These are phyloP conservation scores for Coregonus clupeaformis DNA, from an alignment of 2,113 vertebrate genomes.

Conservation along the genomic window DNA sequence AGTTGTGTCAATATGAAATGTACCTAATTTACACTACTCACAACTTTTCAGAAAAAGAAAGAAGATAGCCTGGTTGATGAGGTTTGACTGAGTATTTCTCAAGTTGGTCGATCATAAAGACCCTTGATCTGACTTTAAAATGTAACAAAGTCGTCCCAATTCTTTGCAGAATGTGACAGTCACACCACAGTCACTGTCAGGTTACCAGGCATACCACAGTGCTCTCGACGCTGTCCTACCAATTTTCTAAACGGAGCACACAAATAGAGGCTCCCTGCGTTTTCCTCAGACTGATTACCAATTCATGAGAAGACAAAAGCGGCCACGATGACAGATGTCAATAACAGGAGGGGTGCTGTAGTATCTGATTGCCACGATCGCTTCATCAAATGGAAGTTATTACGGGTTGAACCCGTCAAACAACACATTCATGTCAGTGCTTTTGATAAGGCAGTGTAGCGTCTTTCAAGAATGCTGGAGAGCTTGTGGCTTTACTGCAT, in stretches of 20 bases:
- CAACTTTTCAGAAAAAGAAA: too few species aligned
- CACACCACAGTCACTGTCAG: too few species aligned
- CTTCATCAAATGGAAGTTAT: constrained; percentile 40
- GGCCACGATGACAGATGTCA: constrained; percentile 43
- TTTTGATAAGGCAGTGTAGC: constrained; percentile 37
- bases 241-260: constrained; percentile 25
- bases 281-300: constrained; percentile 27
- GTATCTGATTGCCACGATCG: constrained; percentile 38
- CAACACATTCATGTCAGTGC: constrained; percentile 13
- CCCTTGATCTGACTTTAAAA: neutral
- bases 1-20: too few species aligned
- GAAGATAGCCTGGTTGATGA: too few species aligned
- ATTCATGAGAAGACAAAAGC: constrained; percentile 22
- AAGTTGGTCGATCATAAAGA: too few species aligned
- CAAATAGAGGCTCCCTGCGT: constrained; percentile 16
- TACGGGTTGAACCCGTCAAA: constrained; percentile 28
- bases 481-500: constrained; percentile 35
- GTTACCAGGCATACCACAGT: neutral
- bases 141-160: constrained; percentile 11
- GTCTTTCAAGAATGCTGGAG: constrained; percentile 30
- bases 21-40: too few species aligned
- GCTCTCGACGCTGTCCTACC: constrained; percentile 16
- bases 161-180: neutral
- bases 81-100: too few species aligned
- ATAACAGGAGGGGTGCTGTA: constrained; percentile 35